These are phyloP conservation scores for Pollenia angustigena DNA, from an alignment of 2,888 invertebrate genomes.

Conservation along the genomic window DNA sequence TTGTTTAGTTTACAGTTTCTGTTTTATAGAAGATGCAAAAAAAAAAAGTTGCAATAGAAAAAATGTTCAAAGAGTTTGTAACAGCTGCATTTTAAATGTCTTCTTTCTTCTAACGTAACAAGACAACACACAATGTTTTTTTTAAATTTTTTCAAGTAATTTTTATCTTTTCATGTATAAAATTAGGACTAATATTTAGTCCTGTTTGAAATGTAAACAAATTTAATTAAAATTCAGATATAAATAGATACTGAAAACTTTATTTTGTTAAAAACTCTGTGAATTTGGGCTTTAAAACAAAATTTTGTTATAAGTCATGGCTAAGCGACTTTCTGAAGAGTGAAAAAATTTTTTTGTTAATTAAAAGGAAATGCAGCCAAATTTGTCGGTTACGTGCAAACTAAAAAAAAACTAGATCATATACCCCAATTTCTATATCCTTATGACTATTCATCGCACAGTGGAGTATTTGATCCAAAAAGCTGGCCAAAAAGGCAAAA, in stretches of 20 bases:
- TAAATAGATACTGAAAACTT: not conserved
- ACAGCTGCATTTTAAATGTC: slow-evolving; percentile 71
- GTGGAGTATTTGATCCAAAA: too few species aligned
- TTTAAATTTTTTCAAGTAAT: slow-evolving; percentile 13
- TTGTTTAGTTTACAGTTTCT: slow-evolving; percentile 35
- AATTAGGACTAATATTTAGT: slow-evolving; percentile 27
- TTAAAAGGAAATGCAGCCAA: too few species aligned
- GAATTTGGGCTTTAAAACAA: not conserved
- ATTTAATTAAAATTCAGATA: slow-evolving; percentile 48
- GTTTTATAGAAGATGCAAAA: slow-evolving; percentile 8
- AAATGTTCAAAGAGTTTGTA: slow-evolving; percentile 65
- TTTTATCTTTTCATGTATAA: slow-evolving; percentile 8
- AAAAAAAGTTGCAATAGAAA: slow-evolving; percentile 59
- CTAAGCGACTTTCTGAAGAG: too few species aligned
- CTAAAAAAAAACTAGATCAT: too few species aligned
- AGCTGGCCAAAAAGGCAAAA: too few species aligned
- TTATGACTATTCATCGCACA: too few species aligned
- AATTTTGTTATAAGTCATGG: too few species aligned
- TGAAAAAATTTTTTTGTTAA: too few species aligned
- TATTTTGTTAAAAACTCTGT: not conserved
- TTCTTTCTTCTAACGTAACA: slow-evolving; percentile 32
- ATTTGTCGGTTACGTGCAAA: too few species aligned
- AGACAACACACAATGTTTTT: slow-evolving; percentile 22
- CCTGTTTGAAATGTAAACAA: slow-evolving; percentile 6
- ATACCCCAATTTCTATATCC: too few species aligned